A percentile compares a stretch with the other conserved stretches of the same genome.
Evolutionary conservation across 2,888 invertebrate genomes (phyloP).

Genomic region (Athalia cordata): DNA sequence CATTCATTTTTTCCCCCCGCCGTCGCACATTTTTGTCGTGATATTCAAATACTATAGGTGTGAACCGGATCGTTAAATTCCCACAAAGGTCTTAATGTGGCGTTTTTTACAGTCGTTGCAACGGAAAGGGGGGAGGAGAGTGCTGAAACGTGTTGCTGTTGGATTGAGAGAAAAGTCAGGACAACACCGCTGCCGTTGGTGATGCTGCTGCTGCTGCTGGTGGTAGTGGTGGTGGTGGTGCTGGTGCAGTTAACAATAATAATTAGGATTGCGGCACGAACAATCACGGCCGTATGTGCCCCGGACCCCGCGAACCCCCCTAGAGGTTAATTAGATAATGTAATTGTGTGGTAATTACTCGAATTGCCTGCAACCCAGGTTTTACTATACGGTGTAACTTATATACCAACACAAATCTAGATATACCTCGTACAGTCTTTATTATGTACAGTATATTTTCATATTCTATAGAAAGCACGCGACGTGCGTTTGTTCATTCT

Average conservation of each 20-base stretch:
- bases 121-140: neutral
- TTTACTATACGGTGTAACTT: neutral
- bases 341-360: constrained; percentile 71
- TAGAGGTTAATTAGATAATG: constrained; percentile 72
- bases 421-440: neutral
- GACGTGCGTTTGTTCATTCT: too few species aligned
- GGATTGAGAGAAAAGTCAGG: neutral
- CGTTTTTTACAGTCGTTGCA: too few species aligned
- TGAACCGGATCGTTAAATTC: too few species aligned
- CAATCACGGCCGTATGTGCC: constrained; percentile 64
- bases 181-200: constrained; percentile 14
- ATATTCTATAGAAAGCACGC: too few species aligned
- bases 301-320: constrained; percentile 33
- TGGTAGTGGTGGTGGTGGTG: neutral
- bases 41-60: too few species aligned
- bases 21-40: too few species aligned
- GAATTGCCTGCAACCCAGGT: constrained; percentile 63
- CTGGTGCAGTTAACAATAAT: constrained; percentile 61
- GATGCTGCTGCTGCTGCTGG: neutral
- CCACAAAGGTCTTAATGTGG: too few species aligned
- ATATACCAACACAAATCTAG: neutral
- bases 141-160: neutral
- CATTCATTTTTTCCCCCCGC: too few species aligned
- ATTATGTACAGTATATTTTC: neutral
- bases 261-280: constrained; percentile 69